phyloP scores from a whole-genome alignment of 2,113 vertebrate genomes.

The Galbula dea region DNA sequence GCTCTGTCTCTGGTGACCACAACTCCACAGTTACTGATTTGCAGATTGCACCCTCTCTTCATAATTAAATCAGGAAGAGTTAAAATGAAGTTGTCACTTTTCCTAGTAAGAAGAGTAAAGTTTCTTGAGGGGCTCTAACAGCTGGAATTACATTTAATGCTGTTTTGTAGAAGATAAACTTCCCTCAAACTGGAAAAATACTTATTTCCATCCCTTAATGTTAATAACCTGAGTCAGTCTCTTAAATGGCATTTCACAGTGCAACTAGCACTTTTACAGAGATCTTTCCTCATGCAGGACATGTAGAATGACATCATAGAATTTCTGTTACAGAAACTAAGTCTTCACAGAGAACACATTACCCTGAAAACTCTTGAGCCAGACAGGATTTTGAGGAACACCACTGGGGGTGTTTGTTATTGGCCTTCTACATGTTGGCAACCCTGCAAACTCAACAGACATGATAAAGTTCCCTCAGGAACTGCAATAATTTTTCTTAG shows the following conservation, averaged over 20 bases:
- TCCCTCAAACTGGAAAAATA: background rate
- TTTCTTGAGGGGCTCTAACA: background rate
- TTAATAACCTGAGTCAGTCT: background rate
- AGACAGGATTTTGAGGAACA: background rate
- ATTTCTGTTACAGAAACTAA: background rate
- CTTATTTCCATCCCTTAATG: background rate
- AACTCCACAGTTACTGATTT: background rate
- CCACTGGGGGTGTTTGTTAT: background rate
- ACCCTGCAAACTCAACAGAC: background rate
- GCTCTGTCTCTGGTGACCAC: background rate
- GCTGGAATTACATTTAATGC: background rate
- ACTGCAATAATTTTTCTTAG: background rate
- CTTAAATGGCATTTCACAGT: background rate
- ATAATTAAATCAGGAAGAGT: background rate
- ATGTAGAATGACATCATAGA: background rate
- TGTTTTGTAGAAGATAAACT: background rate
- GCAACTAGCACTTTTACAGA: background rate
- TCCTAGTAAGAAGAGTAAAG: background rate
- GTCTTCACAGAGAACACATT: background rate
- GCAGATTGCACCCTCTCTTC: background rate
- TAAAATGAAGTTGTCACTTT: background rate
- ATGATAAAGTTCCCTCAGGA: background rate
- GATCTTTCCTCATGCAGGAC: background rate
- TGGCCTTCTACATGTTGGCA: background rate
- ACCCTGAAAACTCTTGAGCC: background rate